Evolutionary conservation across 2,113 vertebrate genomes (phyloP).

Genomic region (Hypomesus transpacificus): DNA sequence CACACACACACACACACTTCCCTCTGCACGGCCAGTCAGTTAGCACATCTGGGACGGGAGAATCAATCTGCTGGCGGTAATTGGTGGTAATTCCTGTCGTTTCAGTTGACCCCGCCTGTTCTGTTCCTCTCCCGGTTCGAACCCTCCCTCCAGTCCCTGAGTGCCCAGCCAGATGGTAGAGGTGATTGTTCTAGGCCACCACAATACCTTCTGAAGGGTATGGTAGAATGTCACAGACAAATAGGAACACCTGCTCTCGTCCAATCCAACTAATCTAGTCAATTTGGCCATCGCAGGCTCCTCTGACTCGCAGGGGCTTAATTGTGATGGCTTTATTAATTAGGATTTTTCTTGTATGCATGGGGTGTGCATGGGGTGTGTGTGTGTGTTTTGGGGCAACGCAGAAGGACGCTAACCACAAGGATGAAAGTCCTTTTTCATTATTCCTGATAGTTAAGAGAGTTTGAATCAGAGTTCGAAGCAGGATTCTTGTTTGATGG

Average conservation of each 20-base stretch:
- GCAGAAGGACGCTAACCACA: neutral
- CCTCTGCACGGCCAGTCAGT: constrained; percentile 19
- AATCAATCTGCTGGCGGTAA: constrained; percentile 37
- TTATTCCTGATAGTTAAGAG: neutral
- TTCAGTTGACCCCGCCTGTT: constrained; percentile 35
- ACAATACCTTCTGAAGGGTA: constrained; percentile 36
- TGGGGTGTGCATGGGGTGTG: neutral
- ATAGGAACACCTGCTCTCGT: constrained; percentile 41
- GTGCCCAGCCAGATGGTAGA: constrained; percentile 35
- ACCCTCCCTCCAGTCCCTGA: constrained; percentile 3
- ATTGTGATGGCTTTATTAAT: constrained; percentile 16
- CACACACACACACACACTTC: neutral
- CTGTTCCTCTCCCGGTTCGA: neutral
- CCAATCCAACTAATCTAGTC: constrained; percentile 29
- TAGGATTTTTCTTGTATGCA: neutral
- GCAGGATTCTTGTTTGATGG: neutral
- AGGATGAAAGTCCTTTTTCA: neutral
- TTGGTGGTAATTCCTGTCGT: constrained; percentile 28
- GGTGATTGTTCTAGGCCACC: constrained; percentile 25
- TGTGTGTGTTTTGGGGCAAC: neutral
- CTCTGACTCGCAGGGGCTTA: constrained; percentile 13
- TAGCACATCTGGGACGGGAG: constrained; percentile 18
- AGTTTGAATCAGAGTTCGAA: neutral
- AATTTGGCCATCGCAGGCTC: constrained; percentile 13
- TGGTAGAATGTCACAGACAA: constrained; percentile 25